phyloP scores from a whole-genome alignment of 2,797 vertebrate genomes.

The Leptoclinus maculatus region DNA sequence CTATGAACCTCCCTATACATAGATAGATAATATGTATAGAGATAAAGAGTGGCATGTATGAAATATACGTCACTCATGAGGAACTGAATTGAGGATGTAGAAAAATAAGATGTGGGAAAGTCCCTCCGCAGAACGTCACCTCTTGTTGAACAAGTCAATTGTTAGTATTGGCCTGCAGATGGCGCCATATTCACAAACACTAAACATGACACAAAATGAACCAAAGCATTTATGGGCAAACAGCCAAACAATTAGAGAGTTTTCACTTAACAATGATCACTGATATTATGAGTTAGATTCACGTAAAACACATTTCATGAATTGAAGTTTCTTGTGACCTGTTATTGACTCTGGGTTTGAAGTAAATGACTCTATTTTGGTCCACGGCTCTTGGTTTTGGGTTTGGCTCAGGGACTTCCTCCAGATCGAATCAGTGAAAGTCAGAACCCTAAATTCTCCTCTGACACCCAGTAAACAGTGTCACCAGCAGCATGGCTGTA shows the following conservation, averaged over 20 bases:
- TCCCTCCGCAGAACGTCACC: too few relatives aligned
- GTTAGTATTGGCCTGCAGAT: slow-evolving; percentile 59
- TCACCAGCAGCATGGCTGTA: slow-evolving; percentile 1
- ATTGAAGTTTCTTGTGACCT: background rate
- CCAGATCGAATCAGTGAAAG: background rate
- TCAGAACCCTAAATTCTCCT: slow-evolving; percentile 15
- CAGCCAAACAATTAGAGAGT: background rate
- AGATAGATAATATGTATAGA: background rate
- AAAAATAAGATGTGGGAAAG: too few relatives aligned
- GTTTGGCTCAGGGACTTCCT: slow-evolving; percentile 2
- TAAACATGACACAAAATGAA: background rate
- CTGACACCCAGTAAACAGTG: slow-evolving; percentile 23
- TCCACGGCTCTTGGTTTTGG: slow-evolving; percentile 22
- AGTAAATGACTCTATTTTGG: slow-evolving; percentile 22
- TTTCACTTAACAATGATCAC: background rate
- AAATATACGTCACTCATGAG: background rate
- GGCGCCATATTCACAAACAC: slow-evolving; percentile 49
- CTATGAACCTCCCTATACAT: background rate
- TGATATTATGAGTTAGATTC: background rate
- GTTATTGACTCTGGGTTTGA: background rate
- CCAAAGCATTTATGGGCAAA: background rate
- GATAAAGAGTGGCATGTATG: background rate
- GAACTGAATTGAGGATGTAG: too few relatives aligned
- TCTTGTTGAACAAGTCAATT: background rate
- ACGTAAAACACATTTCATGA: background rate